A percentile compares a stretch with the other conserved stretches of the same genome.
These are phyloP conservation scores for Chironomus striatipennis DNA, from an alignment of 1,140 invertebrate genomes.

Conservation along the genomic window DNA sequence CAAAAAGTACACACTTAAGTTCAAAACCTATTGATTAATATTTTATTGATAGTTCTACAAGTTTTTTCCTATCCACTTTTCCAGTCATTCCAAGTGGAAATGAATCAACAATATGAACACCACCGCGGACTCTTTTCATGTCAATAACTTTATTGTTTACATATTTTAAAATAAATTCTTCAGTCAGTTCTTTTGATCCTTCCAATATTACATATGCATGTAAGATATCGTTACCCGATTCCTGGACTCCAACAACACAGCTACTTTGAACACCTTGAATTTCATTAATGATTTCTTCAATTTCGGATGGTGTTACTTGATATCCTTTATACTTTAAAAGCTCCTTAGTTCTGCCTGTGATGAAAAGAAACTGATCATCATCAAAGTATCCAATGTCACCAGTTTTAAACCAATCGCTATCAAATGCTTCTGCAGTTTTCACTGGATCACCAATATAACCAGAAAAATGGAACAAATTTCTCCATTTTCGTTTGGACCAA, in stretches of 20 bases:
- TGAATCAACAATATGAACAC: slow-evolving; percentile 48
- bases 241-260: slow-evolving; percentile 57
- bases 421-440: background rate
- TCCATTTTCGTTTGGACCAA: no score
- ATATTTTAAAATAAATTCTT: background rate
- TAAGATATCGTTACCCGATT: slow-evolving; percentile 48
- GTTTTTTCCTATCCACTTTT: slow-evolving; percentile 50
- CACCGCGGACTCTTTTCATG: slow-evolving; percentile 45
- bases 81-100: slow-evolving; percentile 54
- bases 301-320: slow-evolving; percentile 63
- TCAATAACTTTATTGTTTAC: slow-evolving; percentile 26
- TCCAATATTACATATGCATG: slow-evolving; percentile 60
- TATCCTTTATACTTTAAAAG: slow-evolving; percentile 64
- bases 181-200: slow-evolving; percentile 31
- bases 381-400: slow-evolving; percentile 67
- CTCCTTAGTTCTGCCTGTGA: slow-evolving; percentile 63
- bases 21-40: no score
- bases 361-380: slow-evolving; percentile 50
- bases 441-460: background rate
- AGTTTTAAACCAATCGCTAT: slow-evolving; percentile 56
- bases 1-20: no score
- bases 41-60: no score
- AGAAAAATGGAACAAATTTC: no score
- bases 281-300: slow-evolving; percentile 57
- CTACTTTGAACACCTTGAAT: slow-evolving; percentile 53